Evolutionary conservation across 2,113 vertebrate species (phyloP), one percentile per base, ranked within the genome.

Genomic region (Melierax canorus): DNA sequence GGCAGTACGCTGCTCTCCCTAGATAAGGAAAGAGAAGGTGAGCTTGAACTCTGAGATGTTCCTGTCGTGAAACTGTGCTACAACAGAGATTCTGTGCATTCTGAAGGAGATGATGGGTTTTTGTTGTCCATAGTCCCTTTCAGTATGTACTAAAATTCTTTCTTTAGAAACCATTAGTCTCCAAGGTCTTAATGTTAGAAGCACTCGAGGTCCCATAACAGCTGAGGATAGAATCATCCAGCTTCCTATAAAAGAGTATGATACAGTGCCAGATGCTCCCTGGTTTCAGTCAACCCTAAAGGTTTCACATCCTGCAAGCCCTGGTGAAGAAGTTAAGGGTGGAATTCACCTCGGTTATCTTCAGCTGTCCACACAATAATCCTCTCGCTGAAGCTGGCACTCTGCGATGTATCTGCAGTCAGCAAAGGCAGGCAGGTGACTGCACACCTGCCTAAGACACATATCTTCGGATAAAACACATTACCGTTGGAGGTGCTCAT

Each of bases 141-240:
- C 55, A 50, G 19, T 15, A 24, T 7, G 18, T 11, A 38, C 22
- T 56, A 19, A 48, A 81, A 63, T 41, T 29, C 26, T 69, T 53
- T n/a, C 32, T 79, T 91, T 43, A 79, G 43, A 73, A 15, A 73
- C 27, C 66, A 38, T 8, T 15, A 8, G 1, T 63, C n/a, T 77
- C 56, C 71, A 15, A 66, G 48, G 32, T 30, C 51, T 86, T 72
- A 8, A 17, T 2, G 7, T 16, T 53, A 32, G 51, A 75, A 76
- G 38, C 56, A 18, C 13, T 83, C 4, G 0, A 30, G 24, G 24
- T 63, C 38, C 32, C 0, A 0, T 34, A 63, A 34, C 13, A 76
- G 68, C n/a, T 27, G 53, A 68, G 29, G 32, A 39, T 34, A 39
- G 59, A 38, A 77, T 46, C 34, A 60, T 24, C 6, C 38, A 36